These are phyloP conservation scores for Aphodius granarius DNA, from an alignment of 2,888 invertebrate species.

Conservation along the genomic window DNA sequence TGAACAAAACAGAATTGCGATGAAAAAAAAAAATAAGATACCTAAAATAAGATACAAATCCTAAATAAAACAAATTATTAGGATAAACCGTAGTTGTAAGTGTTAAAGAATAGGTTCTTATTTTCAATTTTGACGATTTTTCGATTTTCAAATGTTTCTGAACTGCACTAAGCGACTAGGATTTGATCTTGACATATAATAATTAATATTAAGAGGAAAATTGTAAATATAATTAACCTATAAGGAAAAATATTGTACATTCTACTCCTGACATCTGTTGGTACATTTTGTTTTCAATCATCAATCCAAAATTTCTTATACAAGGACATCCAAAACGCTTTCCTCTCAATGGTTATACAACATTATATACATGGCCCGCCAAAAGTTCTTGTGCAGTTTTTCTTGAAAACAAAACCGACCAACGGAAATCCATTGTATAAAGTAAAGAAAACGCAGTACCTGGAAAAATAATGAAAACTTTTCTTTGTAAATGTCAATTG, in stretches of 20 bases:
- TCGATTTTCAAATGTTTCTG: constrained; percentile 34
- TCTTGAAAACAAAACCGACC: not conserved
- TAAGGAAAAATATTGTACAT: constrained; percentile 1
- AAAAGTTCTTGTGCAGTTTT: not conserved
- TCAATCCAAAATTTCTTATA: too few species aligned
- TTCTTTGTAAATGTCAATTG: not conserved
- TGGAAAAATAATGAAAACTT: not conserved
- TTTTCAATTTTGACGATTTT: not conserved
- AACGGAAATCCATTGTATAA: not conserved
- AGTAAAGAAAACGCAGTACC: not conserved
- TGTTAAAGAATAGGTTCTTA: not conserved
- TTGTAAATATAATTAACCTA: constrained; percentile 16
- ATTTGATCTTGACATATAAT: constrained; percentile 45
- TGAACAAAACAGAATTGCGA: not conserved
- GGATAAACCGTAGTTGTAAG: constrained; percentile 7
- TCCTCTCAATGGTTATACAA: too few species aligned
- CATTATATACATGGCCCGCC: too few species aligned
- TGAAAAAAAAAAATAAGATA: constrained; percentile 14
- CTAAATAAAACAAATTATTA: not conserved
- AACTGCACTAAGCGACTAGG: constrained; percentile 53
- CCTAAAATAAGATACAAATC: not conserved
- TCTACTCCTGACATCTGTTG: not conserved
- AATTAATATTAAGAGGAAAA: constrained; percentile 19
- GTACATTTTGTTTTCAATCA: too few species aligned
- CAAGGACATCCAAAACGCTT: too few species aligned